Evolutionary conservation across 2,888 invertebrate species (phyloP).

Genomic region (Boloria selene): DNA sequence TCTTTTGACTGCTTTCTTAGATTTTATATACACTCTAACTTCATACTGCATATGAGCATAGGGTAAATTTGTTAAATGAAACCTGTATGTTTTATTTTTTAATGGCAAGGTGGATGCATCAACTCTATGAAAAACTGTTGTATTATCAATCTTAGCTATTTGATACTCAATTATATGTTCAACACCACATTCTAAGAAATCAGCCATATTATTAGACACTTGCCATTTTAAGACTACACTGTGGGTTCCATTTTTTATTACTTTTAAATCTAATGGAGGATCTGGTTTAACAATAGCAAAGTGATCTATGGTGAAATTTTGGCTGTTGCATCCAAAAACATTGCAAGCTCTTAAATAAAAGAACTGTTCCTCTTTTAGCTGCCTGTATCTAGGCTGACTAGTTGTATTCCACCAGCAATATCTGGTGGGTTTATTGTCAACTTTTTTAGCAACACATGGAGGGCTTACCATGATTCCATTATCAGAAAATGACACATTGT

Average conservation of each 20-base stretch:
- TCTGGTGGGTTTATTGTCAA: slow-evolving; percentile 43
- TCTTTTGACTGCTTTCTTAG: slow-evolving; percentile 74
- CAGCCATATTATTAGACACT: slow-evolving; percentile 62
- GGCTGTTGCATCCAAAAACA: slow-evolving; percentile 79
- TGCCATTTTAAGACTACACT: slow-evolving; percentile 67
- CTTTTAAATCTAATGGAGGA: slow-evolving; percentile 56
- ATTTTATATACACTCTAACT: slow-evolving; percentile 86
- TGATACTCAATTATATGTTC: slow-evolving; percentile 75
- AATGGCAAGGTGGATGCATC: slow-evolving; percentile 58
- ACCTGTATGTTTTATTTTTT: slow-evolving; percentile 64
- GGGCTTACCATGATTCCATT: slow-evolving; percentile 51
- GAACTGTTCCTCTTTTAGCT: slow-evolving; percentile 71
- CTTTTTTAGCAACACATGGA: slow-evolving; percentile 49
- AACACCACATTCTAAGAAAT: slow-evolving; percentile 61
- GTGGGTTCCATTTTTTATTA: slow-evolving; percentile 57
- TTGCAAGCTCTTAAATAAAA: slow-evolving; percentile 85
- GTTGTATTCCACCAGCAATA: slow-evolving; percentile 62
- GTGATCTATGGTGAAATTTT: slow-evolving; percentile 83
- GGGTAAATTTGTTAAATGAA: slow-evolving; percentile 79
- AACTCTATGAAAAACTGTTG: slow-evolving; percentile 67
- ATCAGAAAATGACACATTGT: slow-evolving; percentile 56
- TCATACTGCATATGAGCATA: slow-evolving; percentile 88
- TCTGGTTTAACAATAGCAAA: slow-evolving; percentile 74
- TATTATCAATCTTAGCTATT: slow-evolving; percentile 74
- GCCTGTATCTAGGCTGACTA: slow-evolving; percentile 70